A percentile compares a stretch with the other conserved stretches of the same genome.
phyloP scores from a whole-genome alignment of 2,113 vertebrate genomes.

The Lontra canadensis region DNA sequence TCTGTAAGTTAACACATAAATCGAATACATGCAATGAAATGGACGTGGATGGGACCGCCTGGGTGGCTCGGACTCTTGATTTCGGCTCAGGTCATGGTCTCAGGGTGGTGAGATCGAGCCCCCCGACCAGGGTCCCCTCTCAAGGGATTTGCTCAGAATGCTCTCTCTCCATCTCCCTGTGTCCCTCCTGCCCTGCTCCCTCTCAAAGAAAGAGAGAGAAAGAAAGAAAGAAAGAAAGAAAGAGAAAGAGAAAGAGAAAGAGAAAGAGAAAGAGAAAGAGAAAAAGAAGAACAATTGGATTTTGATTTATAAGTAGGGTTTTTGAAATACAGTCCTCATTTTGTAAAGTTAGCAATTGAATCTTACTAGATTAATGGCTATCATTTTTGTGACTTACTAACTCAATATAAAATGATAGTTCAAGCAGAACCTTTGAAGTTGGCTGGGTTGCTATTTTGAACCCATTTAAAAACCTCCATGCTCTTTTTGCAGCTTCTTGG shows the following conservation, averaged over 20 bases:
- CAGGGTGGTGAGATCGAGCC: not conserved
- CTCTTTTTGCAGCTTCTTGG: not conserved
- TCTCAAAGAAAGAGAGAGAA: not conserved
- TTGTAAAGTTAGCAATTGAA: not conserved
- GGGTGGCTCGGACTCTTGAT: not conserved
- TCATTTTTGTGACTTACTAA: constrained; percentile 44
- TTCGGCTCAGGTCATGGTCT: not conserved
- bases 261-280: no score
- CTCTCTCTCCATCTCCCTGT: not conserved
- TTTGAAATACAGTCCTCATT: not conserved
- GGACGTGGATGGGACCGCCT: not conserved
- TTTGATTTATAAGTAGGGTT: not conserved
- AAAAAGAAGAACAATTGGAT: not conserved
- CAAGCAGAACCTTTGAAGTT: not conserved
- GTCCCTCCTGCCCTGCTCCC: not conserved
- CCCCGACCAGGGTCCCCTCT: not conserved
- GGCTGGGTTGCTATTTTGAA: not conserved
- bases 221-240: no score
- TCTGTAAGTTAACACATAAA: not conserved
- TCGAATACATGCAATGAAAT: not conserved
- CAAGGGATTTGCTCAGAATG: not conserved
- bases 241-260: no score
- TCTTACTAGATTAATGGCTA: not conserved
- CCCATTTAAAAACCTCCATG: not conserved
- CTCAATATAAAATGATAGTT: not conserved